Base-by-base conservation (phyloP, 2,888 invertebrate species). In the Catocala sponsa region DNA sequence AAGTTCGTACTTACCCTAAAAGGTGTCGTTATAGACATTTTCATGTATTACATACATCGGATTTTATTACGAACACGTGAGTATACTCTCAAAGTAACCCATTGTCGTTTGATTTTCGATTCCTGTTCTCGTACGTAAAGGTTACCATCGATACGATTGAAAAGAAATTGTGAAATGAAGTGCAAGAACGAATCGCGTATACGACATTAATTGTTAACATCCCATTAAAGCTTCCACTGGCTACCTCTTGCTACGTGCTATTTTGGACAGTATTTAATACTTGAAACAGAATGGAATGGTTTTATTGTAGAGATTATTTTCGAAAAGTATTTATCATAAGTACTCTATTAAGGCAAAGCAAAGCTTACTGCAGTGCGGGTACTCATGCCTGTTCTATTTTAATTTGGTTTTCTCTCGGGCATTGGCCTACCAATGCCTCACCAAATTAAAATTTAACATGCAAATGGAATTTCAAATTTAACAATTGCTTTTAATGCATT, bases 1-100 rank as follows among this genome's bases (percentile, higher is more conserved):
- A 51, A 41, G 35, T 50, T 41, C 10, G 6, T 51, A 41, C 41
- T 51, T 41, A 35, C 50, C 50, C 33, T 12, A 35, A 46, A 53
- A 54, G 46, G 35, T 33, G 44, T 44, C 44, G 44, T 13, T 51
- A 9, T 25, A 41, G 13, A 41, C 51, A n/a, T 51, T 53, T 33
- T 54, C 54, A 54, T 43, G 44, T 54, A 54, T 54, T 46, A 44
- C 54, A 44, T 33, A 43, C 44, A 54, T 54, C 42, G 54, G 35
- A 35, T 46, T 54, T 54, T 54, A 54, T 54, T 35, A 35, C 33
- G 12, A 32, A 46, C 44, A 46, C 54, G 54, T 44, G 44, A 46
- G 44, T n/a, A 35, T 41, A 44, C 54, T 54, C 33, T 12, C 46
- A 54, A 54, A 44, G 53, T 6, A 0, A 0, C 6, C 15, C n/a